A percentile compares a stretch with the other conserved stretches of the same genome.
Conservation (phyloP, 2,113 vertebrate species). For the Pipra filicauda region DNA sequence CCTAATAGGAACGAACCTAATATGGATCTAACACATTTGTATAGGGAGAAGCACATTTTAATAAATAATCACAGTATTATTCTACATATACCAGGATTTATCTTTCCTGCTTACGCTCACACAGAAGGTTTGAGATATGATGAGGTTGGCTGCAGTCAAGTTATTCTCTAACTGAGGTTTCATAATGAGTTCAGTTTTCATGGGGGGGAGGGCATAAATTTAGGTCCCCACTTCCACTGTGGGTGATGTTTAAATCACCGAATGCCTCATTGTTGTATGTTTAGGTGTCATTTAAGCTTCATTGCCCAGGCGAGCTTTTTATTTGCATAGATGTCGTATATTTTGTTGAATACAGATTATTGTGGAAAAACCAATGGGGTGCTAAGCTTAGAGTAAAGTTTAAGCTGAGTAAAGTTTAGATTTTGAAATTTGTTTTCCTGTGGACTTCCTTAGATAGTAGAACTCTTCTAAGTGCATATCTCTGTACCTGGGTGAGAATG, state of each 20-base stretch:
- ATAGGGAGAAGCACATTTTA: slow-evolving; percentile 25
- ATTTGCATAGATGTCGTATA: neutral
- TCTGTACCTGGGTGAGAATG: neutral
- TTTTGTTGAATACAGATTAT: neutral
- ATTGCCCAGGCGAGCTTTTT: neutral
- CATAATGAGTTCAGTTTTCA: slow-evolving; percentile 27
- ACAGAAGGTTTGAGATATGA: slow-evolving; percentile 17
- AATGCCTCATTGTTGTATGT: neutral
- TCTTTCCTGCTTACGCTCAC: neutral
- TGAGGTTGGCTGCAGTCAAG: neutral
- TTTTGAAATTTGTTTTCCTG: neutral
- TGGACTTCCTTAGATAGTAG: neutral
- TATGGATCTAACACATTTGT: slow-evolving; percentile 5
- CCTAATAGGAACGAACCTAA: slow-evolving; percentile 54
- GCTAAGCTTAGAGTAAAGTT: neutral
- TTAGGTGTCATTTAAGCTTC: slow-evolving; percentile 22
- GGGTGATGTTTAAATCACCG: neutral
- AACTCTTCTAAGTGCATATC: accelerated
- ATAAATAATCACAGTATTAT: slow-evolving; percentile 41
- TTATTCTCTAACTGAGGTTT: neutral
- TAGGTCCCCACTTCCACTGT: neutral
- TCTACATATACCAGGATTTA: slow-evolving; percentile 15
- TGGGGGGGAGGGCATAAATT: slow-evolving; percentile 9
- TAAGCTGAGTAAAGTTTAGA: neutral
- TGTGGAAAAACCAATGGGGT: neutral